Base-by-base conservation (phyloP, 2,797 vertebrate genomes). In the Acrossocheilus wenchowensis region DNA sequence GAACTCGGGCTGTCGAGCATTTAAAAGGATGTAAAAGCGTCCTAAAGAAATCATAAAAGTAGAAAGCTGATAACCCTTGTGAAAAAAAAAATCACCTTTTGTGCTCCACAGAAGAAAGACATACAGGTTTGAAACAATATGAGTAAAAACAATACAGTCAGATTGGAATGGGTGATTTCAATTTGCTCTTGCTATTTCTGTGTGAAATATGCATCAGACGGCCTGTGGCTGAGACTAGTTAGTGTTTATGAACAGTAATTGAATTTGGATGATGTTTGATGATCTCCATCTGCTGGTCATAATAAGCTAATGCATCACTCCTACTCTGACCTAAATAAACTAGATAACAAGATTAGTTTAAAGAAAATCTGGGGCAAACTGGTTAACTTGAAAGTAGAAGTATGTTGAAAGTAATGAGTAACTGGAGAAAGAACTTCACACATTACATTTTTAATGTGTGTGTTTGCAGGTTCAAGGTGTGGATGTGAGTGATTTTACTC, bases 401-500 rank as follows among this genome's bases (percentile, higher is more conserved):
- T 71, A 15, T n/a, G 57, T 45, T 85, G 6, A 71, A 79, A 45
- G 62, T 12, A 52, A 84, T 41, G 23, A 14, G 26, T 5, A 7
- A 60, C 23, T 62, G 66, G 43, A 81, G 66, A 69, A 43, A 11
- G 64, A 81, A 86, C 30, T 78, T 23, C 43, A 43, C 85, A 57
- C 82, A 34, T 82, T 81, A 50, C 64, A 30, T 12, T 85, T 81
- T 66, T 74, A 12, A 30, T 68, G 11, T 39, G 21, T 78, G 85
- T 75, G 14, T 57, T 41, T 21, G 77, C 89, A 99, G 98, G 98
- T 99, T 93, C 96, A 97, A 91, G 97, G 96, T 86, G 95, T 97
- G 94, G 97, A 99, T 92, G 95, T 99, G 88, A 96, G 96, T 94
- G 96, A 98, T 90, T 97, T 97, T 90, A 99, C 97, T 93, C 98